phyloP scores from a whole-genome alignment of 1,140 invertebrate genomes.

The Leptoteleia sp. region DNA sequence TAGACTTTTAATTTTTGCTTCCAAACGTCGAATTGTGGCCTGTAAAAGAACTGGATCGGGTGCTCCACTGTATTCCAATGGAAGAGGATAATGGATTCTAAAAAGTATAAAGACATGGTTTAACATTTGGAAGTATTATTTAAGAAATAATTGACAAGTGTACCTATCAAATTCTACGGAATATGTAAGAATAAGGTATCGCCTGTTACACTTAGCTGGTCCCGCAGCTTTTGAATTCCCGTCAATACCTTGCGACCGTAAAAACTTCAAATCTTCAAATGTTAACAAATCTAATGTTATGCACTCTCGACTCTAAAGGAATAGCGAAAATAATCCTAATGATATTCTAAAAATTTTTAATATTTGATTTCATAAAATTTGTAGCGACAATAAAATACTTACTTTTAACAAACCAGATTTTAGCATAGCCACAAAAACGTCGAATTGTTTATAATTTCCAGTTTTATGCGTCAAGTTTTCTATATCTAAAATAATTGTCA shows the following conservation, averaged over 20 bases:
- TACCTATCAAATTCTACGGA: constrained; percentile 79
- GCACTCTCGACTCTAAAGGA: constrained; percentile 76
- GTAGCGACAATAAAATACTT: too few species aligned
- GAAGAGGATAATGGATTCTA: constrained; percentile 81
- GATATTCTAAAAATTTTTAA: constrained; percentile 8
- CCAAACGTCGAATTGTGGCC: constrained; percentile 79
- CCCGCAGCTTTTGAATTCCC: constrained; percentile 25
- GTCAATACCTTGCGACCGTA: constrained; percentile 67
- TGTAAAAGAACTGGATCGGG: constrained; percentile 80
- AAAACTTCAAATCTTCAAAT: constrained; percentile 75
- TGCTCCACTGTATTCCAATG: constrained; percentile 80
- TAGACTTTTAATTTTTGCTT: constrained; percentile 76
- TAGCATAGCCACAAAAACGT: constrained; percentile 81
- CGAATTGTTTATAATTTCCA: constrained; percentile 82
- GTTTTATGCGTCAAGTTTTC: constrained; percentile 82
- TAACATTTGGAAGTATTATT: too few species aligned
- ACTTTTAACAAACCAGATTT: constrained; percentile 82
- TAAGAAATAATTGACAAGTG: constrained; percentile 2
- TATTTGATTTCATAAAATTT: neutral
- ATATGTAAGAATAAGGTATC: constrained; percentile 79
- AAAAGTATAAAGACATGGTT: too few species aligned
- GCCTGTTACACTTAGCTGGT: constrained; percentile 62
- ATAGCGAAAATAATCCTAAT: too few species aligned
- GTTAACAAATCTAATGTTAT: constrained; percentile 77
- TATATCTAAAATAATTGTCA: constrained; percentile 77